Evolutionary conservation across 2,113 vertebrate species (phyloP).

Genomic region (Formicarius rufipectus): DNA sequence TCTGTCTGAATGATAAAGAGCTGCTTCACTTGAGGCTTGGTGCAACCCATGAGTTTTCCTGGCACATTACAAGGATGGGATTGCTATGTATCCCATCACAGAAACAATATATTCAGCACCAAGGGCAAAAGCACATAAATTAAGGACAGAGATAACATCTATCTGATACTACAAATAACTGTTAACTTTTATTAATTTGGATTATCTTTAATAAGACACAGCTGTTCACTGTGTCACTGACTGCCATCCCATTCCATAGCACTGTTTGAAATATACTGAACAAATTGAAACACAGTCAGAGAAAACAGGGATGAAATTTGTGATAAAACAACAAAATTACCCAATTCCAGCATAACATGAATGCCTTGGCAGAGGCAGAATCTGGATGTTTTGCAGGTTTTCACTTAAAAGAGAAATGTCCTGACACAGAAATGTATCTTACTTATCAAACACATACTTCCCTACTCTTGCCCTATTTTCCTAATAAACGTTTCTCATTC

Average conservation of each 20-base stretch:
- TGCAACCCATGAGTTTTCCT: not conserved
- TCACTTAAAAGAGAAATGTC: not conserved
- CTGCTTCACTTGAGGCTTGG: not conserved
- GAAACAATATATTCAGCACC: not conserved
- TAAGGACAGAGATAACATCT: not conserved
- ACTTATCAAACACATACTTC: not conserved
- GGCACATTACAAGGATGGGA: not conserved
- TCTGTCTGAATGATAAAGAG: not conserved
- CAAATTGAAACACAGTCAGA: not conserved
- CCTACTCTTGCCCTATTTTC: not conserved
- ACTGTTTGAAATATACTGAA: not conserved
- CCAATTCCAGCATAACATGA: not conserved
- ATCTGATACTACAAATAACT: not conserved
- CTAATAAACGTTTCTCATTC: not conserved
- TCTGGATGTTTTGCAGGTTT: not conserved
- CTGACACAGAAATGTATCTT: not conserved
- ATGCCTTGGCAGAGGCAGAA: not conserved
- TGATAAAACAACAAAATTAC: not conserved
- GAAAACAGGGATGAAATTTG: not conserved
- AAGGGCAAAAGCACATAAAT: not conserved
- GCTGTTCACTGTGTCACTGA: not conserved
- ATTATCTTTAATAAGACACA: not conserved
- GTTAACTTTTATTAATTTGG: not conserved
- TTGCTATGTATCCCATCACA: not conserved
- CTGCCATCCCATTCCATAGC: not conserved